Base-by-base conservation (phyloP, 2,113 vertebrate genomes). In the Enhydra lutris region DNA sequence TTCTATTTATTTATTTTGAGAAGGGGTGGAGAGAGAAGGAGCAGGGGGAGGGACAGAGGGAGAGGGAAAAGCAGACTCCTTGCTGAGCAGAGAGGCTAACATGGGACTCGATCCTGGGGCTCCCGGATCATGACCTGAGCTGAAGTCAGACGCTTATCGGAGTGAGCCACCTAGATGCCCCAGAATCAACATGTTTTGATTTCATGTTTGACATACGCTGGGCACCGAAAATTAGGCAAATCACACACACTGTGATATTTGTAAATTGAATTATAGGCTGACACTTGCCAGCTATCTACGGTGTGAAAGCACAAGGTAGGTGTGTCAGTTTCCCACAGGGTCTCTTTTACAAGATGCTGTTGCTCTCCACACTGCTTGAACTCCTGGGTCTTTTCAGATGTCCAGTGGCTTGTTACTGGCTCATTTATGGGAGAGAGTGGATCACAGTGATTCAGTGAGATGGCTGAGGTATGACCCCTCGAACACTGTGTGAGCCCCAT, bases 171-270 rank as follows among this genome's bases (percentile, higher is more conserved):
- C 29, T 31, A 65, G 63, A 31, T 31, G 29, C 63, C 63, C 63
- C 14, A 3, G 20, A 92, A 31, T 65, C 21, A 36, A 57, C 36
- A 0, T 79, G 14, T 6, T 88, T 74, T 96, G 80, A 83, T 97
- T 95, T 95, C 85, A 69, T 50, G 42, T n/a, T 67, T 97, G 57
- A 86, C 34, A 13, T 85, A 89, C 86, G 73, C 55, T 26, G 42
- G 59, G 29, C 3, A 12, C 71, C 57, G 52, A 84, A 86, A 96
- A 80, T 82, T 78, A 85, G 55, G 17, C 31, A 93, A 81, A 17
- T 55, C 17, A 5, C 26, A 23, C 1, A 39, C 76, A 50, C 47
- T 45, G 73, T 93, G 85, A 92, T 45, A 15, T 23, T 93, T 97
- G 11, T 59, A 84, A 88, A 23, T 4, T 2, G 4, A 96, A 18